Conservation (phyloP, 2,888 invertebrate genomes). For the Parochlus steinenii region DNA sequence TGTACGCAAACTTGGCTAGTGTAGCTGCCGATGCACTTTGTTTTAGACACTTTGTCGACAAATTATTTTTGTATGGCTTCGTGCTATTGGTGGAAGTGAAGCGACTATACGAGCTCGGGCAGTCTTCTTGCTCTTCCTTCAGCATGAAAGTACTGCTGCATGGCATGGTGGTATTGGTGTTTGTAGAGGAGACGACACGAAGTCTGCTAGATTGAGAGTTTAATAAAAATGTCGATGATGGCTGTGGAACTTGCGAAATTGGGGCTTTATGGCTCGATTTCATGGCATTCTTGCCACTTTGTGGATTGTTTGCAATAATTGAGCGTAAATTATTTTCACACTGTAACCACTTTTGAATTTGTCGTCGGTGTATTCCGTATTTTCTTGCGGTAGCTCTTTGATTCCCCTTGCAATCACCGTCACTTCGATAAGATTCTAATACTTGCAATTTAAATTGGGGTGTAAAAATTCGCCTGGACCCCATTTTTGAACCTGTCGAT, state of each 20-base stretch:
- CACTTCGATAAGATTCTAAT: conserved; percentile 69
- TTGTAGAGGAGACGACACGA: conserved; percentile 20
- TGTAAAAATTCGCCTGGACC: conserved; percentile 74
- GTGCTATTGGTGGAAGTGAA: conserved; percentile 9
- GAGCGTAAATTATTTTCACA: conserved; percentile 64
- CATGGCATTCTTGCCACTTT: conserved; percentile 12
- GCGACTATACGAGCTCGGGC: conserved; percentile 10
- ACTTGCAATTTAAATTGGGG: conserved; percentile 81
- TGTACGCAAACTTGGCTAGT: background rate
- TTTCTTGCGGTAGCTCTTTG: conserved; percentile 80
- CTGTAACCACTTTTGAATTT: conserved; percentile 86
- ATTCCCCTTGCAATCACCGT: conserved; percentile 76
- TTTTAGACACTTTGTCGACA: conserved; percentile 10
- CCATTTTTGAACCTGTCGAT: conserved; percentile 38
- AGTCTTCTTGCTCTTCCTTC: too few relatives aligned
- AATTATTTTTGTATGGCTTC: conserved; percentile 5
- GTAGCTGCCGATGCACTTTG: conserved; percentile 6
- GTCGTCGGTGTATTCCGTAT: conserved; percentile 75
- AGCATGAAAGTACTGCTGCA: too few relatives aligned
- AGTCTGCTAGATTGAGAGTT: conserved; percentile 20
- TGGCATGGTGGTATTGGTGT: conserved; percentile 6
- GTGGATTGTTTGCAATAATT: conserved; percentile 39
- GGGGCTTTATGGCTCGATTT: conserved; percentile 17
- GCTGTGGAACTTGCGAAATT: conserved; percentile 13
- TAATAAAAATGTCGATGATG: conserved; percentile 4